Evolutionary conservation across 2,797 vertebrate genomes (phyloP).

Genomic region (Neopelma chrysocephalum): DNA sequence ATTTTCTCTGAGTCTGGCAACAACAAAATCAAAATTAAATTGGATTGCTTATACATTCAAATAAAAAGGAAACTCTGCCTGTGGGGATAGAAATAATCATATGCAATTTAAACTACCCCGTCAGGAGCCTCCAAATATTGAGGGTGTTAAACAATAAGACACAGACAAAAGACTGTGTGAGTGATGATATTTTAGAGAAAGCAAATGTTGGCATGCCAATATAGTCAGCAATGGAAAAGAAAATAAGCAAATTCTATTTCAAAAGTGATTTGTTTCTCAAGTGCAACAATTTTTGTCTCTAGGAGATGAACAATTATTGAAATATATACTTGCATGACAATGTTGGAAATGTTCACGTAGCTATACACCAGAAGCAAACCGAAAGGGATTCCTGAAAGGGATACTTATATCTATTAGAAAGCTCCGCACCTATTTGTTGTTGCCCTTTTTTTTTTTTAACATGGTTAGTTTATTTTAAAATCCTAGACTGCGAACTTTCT

Average conservation of each 20-base stretch:
- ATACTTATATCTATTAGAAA: background rate
- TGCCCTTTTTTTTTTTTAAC: background rate
- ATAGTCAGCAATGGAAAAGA: background rate
- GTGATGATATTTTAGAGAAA: background rate
- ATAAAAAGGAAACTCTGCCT: background rate
- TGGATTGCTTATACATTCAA: background rate
- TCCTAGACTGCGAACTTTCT: background rate
- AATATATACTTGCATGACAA: background rate
- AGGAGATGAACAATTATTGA: background rate
- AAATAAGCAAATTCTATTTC: background rate
- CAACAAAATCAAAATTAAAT: conserved; percentile 16
- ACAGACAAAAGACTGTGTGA: background rate
- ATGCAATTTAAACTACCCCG: background rate
- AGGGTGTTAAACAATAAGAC: background rate
- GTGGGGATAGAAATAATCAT: background rate
- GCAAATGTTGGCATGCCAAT: background rate
- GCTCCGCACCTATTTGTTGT: background rate
- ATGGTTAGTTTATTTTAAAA: background rate
- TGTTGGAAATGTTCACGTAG: background rate
- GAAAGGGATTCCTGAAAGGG: background rate
- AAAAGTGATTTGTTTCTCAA: background rate
- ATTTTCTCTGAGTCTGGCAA: background rate
- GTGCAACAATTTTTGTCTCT: background rate
- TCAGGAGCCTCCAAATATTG: background rate
- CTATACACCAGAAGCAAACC: background rate